phyloP scores from a whole-genome alignment of 1,140 invertebrate genomes.

The Aphis craccivora region DNA sequence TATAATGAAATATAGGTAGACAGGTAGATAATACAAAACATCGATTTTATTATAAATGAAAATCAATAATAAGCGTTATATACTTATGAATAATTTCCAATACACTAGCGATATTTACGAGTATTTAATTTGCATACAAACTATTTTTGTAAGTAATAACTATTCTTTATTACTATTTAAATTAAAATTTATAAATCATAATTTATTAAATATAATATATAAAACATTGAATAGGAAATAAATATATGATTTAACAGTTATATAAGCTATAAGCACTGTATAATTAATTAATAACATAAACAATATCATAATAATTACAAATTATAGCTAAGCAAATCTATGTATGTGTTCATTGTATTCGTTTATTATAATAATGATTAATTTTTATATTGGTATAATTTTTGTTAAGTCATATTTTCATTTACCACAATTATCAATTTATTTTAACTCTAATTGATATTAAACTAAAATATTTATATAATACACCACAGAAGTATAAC shows the following conservation, averaged over 20 bases:
- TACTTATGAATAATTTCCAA: neutral
- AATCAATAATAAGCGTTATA: neutral
- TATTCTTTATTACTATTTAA: neutral
- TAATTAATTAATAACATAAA: neutral
- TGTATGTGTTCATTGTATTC: neutral
- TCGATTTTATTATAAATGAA: neutral
- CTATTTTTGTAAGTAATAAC: neutral
- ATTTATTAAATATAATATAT: neutral
- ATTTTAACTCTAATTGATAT: neutral
- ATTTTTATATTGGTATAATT: neutral
- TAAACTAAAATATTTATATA: neutral
- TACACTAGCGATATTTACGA: neutral
- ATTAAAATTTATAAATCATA: neutral
- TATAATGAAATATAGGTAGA: neutral
- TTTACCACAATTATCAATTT: neutral
- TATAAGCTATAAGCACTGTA: neutral
- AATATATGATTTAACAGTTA: neutral
- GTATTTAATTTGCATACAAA: neutral
- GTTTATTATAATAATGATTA: neutral
- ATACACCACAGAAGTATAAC: neutral
- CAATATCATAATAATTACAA: neutral
- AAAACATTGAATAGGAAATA: neutral
- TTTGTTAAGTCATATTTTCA: neutral
- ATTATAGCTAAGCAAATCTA: neutral
- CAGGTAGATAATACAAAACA: neutral